phyloP scores from a whole-genome alignment of 2,797 vertebrate genomes.

The Prunella strophiata region DNA sequence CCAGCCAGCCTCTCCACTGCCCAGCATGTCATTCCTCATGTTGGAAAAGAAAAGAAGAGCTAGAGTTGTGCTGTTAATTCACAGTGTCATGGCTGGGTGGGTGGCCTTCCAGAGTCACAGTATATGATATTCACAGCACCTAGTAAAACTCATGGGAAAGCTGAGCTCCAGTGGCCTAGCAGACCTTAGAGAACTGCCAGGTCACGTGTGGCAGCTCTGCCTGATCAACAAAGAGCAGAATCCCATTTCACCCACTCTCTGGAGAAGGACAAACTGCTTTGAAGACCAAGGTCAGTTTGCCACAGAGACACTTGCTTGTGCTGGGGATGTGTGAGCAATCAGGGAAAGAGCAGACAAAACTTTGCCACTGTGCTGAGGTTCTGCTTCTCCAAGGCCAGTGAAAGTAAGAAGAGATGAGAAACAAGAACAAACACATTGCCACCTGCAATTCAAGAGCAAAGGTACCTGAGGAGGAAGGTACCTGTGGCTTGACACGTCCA shows the following conservation, averaged over 20 bases:
- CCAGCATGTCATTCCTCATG: neutral
- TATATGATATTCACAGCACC: neutral
- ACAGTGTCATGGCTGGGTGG: neutral
- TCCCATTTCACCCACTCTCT: neutral
- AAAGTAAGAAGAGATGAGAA: neutral
- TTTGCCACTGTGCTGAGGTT: neutral
- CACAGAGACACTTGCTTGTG: neutral
- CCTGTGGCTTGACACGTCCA: neutral
- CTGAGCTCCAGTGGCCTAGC: constrained; percentile 1
- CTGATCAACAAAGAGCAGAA: neutral
- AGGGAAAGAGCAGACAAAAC: neutral
- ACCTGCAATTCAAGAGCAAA: neutral
- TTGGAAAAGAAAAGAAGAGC: neutral
- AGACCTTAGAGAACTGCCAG: constrained; percentile 5
- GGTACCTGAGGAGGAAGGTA: neutral
- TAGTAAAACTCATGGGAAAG: constrained; percentile 1
- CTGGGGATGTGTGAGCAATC: neutral
- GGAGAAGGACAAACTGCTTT: neutral
- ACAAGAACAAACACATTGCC: neutral
- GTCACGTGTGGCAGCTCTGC: neutral
- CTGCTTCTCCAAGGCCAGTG: neutral
- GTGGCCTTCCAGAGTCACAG: neutral
- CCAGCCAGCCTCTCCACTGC: neutral
- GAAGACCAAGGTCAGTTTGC: neutral
- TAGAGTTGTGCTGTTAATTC: neutral